Evolutionary conservation across 2,888 invertebrate species (phyloP), one percentile per base, ranked within the genome.

Genomic region (Andrena haemorrhoa): DNA sequence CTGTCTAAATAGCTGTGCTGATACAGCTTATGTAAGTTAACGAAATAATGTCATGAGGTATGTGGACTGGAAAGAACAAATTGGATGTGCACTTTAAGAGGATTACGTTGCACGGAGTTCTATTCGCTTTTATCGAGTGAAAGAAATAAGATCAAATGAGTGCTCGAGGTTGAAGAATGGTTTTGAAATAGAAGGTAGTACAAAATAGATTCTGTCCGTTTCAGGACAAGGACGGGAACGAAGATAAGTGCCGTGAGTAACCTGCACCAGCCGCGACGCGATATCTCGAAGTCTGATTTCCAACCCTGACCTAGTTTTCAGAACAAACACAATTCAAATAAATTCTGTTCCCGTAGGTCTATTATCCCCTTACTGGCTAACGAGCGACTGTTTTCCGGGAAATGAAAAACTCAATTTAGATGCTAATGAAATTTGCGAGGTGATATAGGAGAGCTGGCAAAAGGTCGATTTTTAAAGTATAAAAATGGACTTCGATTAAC

Each of bases 261-360:
- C 60, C 51, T 77, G 16, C 65, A 72, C 70, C 56, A 33, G 47
- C 71, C 8, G 56, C 51, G 23, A 20, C 20, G 31, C 58, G 58
- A 65, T 56, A 49, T 71, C 56, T 65, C 26, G 29, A 51, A 51
- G 20, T 77, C 35, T 60, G 58, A 65, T 76, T 71, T 70, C 6
- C 64, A 51, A 65, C 60, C 65, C 4, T 72, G 72, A 35, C 72
- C 51, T 20, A 23, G 20, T 60, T 31, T 49, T 47, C 26, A 10
- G 41, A 73, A 60, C 51, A 26, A 69, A 31, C 20, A 12, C 33
- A 23, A 35, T 72, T 61, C 29, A 31, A 53, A 33, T n/a, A n/a
- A 51, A 60, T 72, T 49, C 10, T 4, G 26, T 12, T n/a, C 49
- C 10, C 5, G 3, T 29, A 16, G 12, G 16, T 63, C 16, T 69